A percentile compares a stretch with the other conserved stretches of the same genome.
Conservation (phyloP, 2,797 vertebrate species). For the Gymnothorax reevesii region DNA sequence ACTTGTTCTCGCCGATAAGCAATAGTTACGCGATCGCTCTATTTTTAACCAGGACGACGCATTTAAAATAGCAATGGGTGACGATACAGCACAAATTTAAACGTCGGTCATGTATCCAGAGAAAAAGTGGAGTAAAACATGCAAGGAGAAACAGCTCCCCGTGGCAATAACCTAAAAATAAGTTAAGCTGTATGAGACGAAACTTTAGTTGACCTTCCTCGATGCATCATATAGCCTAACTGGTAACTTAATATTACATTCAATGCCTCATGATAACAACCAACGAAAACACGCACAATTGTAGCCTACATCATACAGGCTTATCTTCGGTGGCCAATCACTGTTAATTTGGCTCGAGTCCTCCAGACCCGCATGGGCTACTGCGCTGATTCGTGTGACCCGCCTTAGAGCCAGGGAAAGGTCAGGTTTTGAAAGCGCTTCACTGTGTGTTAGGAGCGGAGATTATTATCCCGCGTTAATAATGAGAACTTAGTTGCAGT, state of each 20-base stretch:
- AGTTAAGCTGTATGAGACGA: no score
- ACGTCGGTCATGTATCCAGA: background rate
- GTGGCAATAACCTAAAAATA: background rate
- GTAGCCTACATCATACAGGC: background rate
- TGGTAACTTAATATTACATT: background rate
- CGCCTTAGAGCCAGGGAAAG: constrained; percentile 43
- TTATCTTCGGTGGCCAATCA: background rate
- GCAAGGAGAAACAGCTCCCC: background rate
- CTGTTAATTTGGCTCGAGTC: background rate
- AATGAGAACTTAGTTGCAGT: constrained; percentile 43
- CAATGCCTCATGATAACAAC: background rate
- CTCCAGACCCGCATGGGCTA: background rate
- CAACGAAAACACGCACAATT: background rate
- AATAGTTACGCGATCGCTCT: background rate
- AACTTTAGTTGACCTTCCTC: no score
- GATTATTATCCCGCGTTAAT: constrained; percentile 49
- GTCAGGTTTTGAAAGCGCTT: constrained; percentile 46
- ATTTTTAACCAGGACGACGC: background rate
- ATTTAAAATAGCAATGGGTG: background rate
- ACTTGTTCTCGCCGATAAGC: background rate
- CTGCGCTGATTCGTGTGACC: constrained; percentile 28
- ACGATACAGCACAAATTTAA: background rate
- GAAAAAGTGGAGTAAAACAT: background rate
- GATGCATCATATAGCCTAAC: background rate
- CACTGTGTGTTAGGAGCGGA: constrained; percentile 42